Conservation (phyloP, 2,113 vertebrate genomes). For the Leptosomus discolor region DNA sequence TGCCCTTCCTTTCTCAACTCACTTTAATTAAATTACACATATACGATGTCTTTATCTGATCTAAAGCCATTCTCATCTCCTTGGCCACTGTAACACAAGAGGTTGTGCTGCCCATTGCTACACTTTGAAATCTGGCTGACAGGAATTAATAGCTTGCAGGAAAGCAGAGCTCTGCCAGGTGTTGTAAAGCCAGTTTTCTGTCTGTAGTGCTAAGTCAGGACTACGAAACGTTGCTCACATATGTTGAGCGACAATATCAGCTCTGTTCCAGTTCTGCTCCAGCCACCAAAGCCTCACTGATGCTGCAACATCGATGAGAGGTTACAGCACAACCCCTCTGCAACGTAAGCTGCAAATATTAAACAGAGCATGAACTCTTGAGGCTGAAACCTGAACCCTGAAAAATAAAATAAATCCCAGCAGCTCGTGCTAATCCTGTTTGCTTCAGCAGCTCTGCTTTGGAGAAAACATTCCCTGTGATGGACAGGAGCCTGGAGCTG, state of each 20-base stretch:
- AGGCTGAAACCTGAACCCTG: neutral
- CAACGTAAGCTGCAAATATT: neutral
- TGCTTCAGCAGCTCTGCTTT: neutral
- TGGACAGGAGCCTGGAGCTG: neutral
- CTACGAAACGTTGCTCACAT: accelerated
- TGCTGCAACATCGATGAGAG: neutral
- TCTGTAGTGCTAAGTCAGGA: neutral
- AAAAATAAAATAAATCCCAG: neutral
- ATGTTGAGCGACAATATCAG: neutral
- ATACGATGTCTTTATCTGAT: accelerated
- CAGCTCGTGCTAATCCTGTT: neutral
- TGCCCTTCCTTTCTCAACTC: neutral
- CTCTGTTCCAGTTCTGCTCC: neutral
- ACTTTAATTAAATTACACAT: neutral
- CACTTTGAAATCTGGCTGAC: neutral
- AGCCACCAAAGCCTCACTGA: neutral
- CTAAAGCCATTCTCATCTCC: neutral
- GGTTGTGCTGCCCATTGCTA: accelerated
- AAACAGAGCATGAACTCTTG: neutral
- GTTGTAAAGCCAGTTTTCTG: neutral
- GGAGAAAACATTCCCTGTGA: neutral
- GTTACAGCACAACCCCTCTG: neutral
- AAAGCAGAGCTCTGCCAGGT: neutral
- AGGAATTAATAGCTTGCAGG: neutral
- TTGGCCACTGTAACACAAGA: neutral